A percentile compares a stretch with the other conserved stretches of the same genome.
Evolutionary conservation across 2,888 invertebrate species (phyloP).

Genomic region (Hyles lineata): DNA sequence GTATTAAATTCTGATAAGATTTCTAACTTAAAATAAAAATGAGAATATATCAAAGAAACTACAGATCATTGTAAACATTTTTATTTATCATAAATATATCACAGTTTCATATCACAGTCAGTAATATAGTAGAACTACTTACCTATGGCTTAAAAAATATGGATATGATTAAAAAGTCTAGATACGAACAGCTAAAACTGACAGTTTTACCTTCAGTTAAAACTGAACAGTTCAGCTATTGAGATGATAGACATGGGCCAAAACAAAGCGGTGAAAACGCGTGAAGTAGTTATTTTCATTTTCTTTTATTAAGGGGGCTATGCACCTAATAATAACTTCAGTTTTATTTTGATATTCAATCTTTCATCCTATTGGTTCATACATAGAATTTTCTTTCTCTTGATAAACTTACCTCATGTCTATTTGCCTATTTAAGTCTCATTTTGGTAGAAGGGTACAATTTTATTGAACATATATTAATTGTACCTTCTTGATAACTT

Average conservation of each 20-base stretch:
- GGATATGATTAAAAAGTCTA: slow-evolving; percentile 8
- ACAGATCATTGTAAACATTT: background rate
- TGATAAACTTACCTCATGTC: too few species aligned
- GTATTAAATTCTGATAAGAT: background rate
- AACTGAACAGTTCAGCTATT: slow-evolving; percentile 12
- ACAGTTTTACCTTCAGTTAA: slow-evolving; percentile 3
- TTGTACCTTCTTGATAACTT: background rate
- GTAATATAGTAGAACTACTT: background rate
- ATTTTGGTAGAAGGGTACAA: too few species aligned
- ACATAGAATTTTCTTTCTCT: too few species aligned
- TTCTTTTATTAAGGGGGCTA: too few species aligned
- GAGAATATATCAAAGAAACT: slow-evolving; percentile 14
- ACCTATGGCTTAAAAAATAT: slow-evolving; percentile 2
- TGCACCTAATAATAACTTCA: too few species aligned
- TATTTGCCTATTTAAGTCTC: too few species aligned
- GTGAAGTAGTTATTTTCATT: too few species aligned
- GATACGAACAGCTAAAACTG: slow-evolving; percentile 25
- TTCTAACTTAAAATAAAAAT: background rate
- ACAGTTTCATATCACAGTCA: slow-evolving; percentile 27
- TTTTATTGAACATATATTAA: background rate
- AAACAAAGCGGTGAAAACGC: too few species aligned
- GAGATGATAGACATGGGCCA: too few species aligned
- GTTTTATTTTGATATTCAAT: too few species aligned
- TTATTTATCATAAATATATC: slow-evolving; percentile 23
- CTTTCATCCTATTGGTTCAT: too few species aligned